phyloP scores from a whole-genome alignment of 2,113 vertebrate species.

The Festucalex cinctus region DNA sequence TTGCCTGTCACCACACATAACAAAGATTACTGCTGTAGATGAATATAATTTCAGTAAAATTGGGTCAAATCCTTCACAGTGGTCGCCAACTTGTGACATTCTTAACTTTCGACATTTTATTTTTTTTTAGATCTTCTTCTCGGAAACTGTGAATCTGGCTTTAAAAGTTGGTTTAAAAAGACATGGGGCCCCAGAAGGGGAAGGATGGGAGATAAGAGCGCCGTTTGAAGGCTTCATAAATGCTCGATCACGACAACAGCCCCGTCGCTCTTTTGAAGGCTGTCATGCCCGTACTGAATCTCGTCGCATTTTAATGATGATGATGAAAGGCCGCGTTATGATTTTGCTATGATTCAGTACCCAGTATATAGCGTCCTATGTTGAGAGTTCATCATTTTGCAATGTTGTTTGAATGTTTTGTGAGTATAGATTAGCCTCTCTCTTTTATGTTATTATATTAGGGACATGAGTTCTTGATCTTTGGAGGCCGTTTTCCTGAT shows the following conservation, averaged over 20 bases:
- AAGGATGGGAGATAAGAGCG: conserved; percentile 16
- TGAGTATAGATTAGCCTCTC: background rate
- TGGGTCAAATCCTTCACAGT: background rate
- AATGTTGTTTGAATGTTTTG: too few species aligned
- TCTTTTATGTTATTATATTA: too few species aligned
- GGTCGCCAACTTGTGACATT: background rate
- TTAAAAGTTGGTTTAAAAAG: background rate
- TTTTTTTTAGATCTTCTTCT: background rate
- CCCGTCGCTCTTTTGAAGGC: background rate
- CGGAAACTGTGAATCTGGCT: background rate
- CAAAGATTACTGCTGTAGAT: too few species aligned
- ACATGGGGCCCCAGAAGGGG: conserved; percentile 6
- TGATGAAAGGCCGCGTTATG: background rate
- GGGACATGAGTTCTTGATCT: too few species aligned
- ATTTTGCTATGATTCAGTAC: background rate
- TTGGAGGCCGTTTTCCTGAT: too few species aligned
- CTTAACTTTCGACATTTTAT: background rate
- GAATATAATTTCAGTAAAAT: background rate
- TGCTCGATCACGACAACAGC: conserved; percentile 23
- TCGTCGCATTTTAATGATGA: background rate
- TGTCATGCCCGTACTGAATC: background rate
- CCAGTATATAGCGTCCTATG: background rate
- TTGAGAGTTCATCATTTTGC: background rate
- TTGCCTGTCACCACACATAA: too few species aligned
- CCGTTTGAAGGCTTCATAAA: conserved; percentile 17